These are phyloP conservation scores for Rhopalosiphum padi DNA, from an alignment of 1,140 invertebrate genomes.

Conservation along the genomic window DNA sequence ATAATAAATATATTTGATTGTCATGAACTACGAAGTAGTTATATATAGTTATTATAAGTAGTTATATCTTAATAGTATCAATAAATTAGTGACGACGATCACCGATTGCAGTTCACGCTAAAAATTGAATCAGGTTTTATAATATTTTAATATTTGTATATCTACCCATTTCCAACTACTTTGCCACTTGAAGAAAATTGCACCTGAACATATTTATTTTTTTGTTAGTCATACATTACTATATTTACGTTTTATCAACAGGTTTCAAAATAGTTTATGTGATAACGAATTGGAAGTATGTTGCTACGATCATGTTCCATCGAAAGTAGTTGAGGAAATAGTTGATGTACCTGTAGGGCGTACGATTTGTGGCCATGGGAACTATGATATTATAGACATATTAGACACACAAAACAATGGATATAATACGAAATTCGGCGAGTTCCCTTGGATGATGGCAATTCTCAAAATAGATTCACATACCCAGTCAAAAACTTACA, in stretches of 20 bases:
- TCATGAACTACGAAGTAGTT: too few relatives aligned
- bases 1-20: too few relatives aligned
- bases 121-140: too few relatives aligned
- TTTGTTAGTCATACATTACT: not conserved
- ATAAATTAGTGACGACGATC: too few relatives aligned
- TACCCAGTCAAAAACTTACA: constrained; percentile 70
- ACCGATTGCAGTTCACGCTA: too few relatives aligned
- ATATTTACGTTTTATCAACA: constrained; percentile 63
- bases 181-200: too few relatives aligned
- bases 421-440: constrained; percentile 64
- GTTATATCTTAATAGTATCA: too few relatives aligned
- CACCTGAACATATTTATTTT: too few relatives aligned
- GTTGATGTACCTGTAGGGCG: constrained; percentile 57
- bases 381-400: constrained; percentile 69
- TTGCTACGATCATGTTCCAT: constrained; percentile 65
- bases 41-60: too few relatives aligned
- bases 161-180: too few relatives aligned
- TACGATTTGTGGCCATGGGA: constrained; percentile 73
- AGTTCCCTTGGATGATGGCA: constrained; percentile 73
- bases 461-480: constrained; percentile 70
- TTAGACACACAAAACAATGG: constrained; percentile 68
- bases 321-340: not conserved
- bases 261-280: constrained; percentile 67
- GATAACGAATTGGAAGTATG: constrained; percentile 72
- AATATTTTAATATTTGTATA: too few relatives aligned